Evolutionary conservation across 2,888 invertebrate genomes (phyloP), one percentile per base, ranked within the genome.

Genomic region (Drosophila imparisetae): DNA sequence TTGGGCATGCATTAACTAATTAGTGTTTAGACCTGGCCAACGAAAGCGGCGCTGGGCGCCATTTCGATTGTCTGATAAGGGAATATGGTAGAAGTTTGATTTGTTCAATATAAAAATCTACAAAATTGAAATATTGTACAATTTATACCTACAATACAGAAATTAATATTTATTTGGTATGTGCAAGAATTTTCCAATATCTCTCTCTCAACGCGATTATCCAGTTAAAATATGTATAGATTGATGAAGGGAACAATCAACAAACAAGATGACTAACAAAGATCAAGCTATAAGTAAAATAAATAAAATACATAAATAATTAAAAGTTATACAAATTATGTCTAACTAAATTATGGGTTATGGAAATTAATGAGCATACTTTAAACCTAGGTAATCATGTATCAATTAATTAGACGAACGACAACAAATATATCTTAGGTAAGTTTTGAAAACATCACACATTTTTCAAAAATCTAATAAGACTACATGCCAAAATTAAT

Each of bases 1-100:
- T 72, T 75, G 69, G 69, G 58, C 65, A 69, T 73, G 71, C 83
- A 83, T 83, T 83, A 86, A 72, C 83, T 83, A 86, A 83, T 85
- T 87, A 87, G 73, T 66, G 58, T 57, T 64, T 54, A 62, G 68
- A 29, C 61, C 58, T 30, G 52, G n/a, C 30, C 50, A 18, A 49
- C 30, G 53, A 13, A 30, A 62, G 38, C 30, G 29, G 13, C n/a
- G 24, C 11, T n/a, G 49, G 36, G 8, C 34, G n/a, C n/a, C 69
- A 24, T 54, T 71, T 53, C 48, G 70, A 63, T 34, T 54, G 70
- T 70, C 75, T 62, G 75, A 79, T 77, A 34, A 18, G 29, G 15
- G 21, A 27, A 49, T 36, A 52, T 24, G 48, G 40, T 42, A 42
- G 52, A 58, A 48, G 13, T 49, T 63, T 58, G 48, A 71, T 71